Conservation (phyloP, 2,797 vertebrate species). For the Lates japonicus region DNA sequence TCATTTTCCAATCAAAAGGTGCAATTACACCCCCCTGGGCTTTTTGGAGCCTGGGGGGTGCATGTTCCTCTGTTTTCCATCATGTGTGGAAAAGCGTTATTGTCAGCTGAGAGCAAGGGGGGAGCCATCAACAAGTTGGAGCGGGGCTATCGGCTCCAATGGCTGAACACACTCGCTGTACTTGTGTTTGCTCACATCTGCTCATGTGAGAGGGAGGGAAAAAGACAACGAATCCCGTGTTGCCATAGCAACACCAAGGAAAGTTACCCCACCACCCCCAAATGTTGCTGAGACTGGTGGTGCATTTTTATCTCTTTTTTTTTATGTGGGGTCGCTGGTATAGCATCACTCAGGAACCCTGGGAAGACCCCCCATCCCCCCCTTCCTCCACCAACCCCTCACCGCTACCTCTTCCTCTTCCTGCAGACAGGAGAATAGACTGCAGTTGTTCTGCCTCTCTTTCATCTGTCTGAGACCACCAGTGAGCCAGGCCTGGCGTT, state of each 20-base stretch:
- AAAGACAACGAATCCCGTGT: constrained; percentile 70
- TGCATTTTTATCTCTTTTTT: neutral
- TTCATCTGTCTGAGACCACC: constrained; percentile 73
- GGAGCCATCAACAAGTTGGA: constrained; percentile 55
- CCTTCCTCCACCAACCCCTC: neutral
- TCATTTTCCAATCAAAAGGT: constrained; percentile 53
- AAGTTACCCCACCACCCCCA: constrained; percentile 38
- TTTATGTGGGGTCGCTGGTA: constrained; percentile 20
- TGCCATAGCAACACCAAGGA: constrained; percentile 83
- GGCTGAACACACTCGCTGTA: constrained; percentile 61
- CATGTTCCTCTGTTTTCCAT: constrained; percentile 34
- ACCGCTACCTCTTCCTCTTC: constrained; percentile 45
- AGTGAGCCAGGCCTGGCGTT: constrained; percentile 42
- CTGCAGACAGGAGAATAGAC: constrained; percentile 65
- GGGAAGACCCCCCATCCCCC: constrained; percentile 33
- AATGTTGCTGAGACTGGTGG: constrained; percentile 51
- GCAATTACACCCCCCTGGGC: constrained; percentile 36
- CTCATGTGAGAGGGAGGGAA: constrained; percentile 63
- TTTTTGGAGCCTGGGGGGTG: neutral
- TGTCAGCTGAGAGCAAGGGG: constrained; percentile 48
- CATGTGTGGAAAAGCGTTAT: constrained; percentile 44
- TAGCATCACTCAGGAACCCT: constrained; percentile 49
- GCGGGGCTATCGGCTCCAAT: constrained; percentile 51
- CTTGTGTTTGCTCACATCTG: constrained; percentile 75
- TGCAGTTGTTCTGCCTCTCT: constrained; percentile 62